Percentiles rank a stretch among this genome's conserved stretches.
Evolutionary conservation across 2,797 vertebrate species (phyloP).

Genomic region (Schizothorax lantsangensis): DNA sequence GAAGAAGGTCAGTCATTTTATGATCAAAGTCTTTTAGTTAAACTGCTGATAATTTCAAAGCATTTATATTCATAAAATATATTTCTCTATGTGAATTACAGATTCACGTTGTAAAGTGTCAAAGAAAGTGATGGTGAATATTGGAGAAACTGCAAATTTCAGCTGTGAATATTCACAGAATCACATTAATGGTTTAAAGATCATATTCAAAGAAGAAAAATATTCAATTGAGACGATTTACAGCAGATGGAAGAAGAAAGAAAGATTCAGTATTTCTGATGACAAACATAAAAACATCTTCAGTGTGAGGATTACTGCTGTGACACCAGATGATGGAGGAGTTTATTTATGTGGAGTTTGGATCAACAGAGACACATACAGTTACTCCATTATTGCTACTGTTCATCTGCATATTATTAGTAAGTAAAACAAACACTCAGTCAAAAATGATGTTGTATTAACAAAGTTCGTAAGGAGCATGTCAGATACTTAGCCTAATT

Average conservation of each 20-base stretch:
- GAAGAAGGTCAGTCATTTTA: no score
- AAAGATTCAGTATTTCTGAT: neutral
- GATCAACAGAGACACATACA: fast-evolving
- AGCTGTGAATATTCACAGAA: neutral
- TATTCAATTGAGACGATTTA: no score
- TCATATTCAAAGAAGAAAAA: no score
- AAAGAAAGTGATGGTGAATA: neutral
- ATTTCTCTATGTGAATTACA: neutral
- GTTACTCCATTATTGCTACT: neutral
- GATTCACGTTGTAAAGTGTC: neutral
- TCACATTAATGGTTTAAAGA: no score
- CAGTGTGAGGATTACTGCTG: neutral
- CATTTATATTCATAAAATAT: neutral
- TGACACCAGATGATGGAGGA: neutral
- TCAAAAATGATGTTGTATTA: no score
- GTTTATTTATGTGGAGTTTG: slow-evolving; percentile 12
- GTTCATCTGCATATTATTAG: slow-evolving; percentile 1
- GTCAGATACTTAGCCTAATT: no score
- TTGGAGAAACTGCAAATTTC: neutral
- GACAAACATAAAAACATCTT: neutral
- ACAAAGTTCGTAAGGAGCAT: no score
- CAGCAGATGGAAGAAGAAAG: no score
- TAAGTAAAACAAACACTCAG: neutral
- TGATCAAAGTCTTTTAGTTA: no score
- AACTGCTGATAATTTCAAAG: no score